Conservation (phyloP, 1,140 invertebrate species). For the Mesaphorura yosii region DNA sequence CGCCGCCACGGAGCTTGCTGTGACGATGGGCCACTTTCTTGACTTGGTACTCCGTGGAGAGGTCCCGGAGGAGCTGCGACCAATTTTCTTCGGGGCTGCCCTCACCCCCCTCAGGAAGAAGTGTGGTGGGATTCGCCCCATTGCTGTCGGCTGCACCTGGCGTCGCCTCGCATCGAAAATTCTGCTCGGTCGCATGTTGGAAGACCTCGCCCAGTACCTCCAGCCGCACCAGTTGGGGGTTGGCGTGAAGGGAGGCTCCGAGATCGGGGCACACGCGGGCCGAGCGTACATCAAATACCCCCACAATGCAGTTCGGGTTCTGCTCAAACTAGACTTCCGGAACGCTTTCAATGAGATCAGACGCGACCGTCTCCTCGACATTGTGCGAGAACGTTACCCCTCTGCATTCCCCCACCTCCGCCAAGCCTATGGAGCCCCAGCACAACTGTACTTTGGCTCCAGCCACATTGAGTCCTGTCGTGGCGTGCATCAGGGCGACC, state of each 20-base stretch:
- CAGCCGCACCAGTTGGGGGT: neutral
- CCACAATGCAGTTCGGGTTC: neutral
- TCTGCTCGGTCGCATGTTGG: neutral
- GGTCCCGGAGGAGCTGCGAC: neutral
- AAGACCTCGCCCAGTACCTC: neutral
- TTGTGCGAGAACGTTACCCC: neutral
- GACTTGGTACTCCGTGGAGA: neutral
- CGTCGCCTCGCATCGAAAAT: neutral
- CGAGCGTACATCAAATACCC: neutral
- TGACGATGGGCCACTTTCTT: neutral
- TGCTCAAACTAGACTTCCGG: neutral
- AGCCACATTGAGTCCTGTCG: neutral
- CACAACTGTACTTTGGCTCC: neutral
- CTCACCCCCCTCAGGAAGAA: slow-evolving; percentile 3
- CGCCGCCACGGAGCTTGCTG: neutral
- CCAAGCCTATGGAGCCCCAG: neutral
- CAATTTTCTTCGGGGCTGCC: neutral
- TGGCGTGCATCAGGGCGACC: neutral
- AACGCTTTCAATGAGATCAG: too few species aligned
- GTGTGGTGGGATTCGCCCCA: neutral
- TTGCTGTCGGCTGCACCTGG: slow-evolving; percentile 1
- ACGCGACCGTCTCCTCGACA: too few species aligned
- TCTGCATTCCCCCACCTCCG: neutral
- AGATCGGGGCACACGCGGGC: neutral
- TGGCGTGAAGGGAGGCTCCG: neutral